Percentiles rank a stretch among this genome's conserved stretches.
Conservation (phyloP, 2,888 invertebrate genomes). For the Mimachlamys varia region DNA sequence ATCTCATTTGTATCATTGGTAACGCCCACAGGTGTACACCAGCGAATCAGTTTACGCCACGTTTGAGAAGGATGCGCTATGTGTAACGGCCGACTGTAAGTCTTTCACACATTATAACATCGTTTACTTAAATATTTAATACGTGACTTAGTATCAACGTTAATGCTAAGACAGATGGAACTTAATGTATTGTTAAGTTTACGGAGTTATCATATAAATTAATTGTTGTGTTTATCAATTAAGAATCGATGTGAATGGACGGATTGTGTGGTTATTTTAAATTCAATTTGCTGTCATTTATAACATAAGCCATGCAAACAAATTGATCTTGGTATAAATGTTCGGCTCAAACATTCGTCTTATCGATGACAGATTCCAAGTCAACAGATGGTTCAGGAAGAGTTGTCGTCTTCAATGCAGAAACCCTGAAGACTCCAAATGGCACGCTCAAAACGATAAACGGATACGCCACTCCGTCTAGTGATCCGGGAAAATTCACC, state of each 20-base stretch:
- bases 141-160: too few relatives aligned
- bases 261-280: too few relatives aligned
- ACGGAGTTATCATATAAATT: too few relatives aligned
- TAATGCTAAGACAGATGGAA: too few relatives aligned
- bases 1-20: not conserved
- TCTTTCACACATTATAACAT: not conserved
- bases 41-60: slow-evolving; percentile 59
- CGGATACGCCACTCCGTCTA: slow-evolving; percentile 56
- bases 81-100: slow-evolving; percentile 66
- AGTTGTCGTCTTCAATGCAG: slow-evolving; percentile 62
- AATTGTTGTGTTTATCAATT: too few relatives aligned
- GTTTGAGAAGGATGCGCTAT: slow-evolving; percentile 59
- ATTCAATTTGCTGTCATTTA: not conserved
- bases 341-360: too few relatives aligned
- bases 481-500: slow-evolving; percentile 54
- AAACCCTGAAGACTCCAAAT: slow-evolving; percentile 53
- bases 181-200: too few relatives aligned
- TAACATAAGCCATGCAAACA: not conserved
- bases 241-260: too few relatives aligned
- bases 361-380: slow-evolving; percentile 47
- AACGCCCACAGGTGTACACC: slow-evolving; percentile 57
- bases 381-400: slow-evolving; percentile 47
- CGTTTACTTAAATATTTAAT: too few relatives aligned
- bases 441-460: slow-evolving; percentile 58
- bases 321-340: too few relatives aligned